Conservation (phyloP, 2,113 vertebrate species). For the Corvus hawaiiensis region DNA sequence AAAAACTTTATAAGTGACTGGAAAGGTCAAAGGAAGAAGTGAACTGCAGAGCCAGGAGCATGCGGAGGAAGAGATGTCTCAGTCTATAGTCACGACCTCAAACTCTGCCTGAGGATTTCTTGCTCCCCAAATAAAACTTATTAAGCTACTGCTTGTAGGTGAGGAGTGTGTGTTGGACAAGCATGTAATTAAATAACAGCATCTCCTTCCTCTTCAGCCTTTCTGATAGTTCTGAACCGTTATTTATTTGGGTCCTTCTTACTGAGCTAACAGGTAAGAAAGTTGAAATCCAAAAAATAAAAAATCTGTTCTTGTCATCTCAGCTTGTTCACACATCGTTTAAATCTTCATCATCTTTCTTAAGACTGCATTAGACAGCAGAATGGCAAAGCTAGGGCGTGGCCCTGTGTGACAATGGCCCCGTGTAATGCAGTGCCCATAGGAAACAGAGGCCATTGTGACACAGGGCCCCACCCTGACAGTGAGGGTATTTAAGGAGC, state of each 20-base stretch:
- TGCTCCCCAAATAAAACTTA: neutral
- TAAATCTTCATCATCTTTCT: neutral
- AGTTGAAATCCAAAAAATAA: neutral
- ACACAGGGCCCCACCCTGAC: rapidly evolving
- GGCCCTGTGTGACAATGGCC: neutral
- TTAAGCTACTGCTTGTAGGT: neutral
- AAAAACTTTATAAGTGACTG: neutral
- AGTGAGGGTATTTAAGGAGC: neutral
- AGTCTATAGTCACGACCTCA: neutral
- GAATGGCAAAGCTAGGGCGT: neutral
- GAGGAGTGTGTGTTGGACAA: neutral
- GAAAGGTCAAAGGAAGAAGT: neutral
- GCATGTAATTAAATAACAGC: neutral
- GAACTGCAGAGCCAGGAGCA: neutral
- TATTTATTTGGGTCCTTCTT: neutral
- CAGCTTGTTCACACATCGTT: neutral
- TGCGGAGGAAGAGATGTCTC: neutral
- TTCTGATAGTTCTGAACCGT: neutral
- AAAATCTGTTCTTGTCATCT: neutral
- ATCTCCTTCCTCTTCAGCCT: neutral
- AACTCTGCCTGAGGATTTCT: neutral
- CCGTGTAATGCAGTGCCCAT: neutral
- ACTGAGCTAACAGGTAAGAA: neutral
- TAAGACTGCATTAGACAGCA: neutral
- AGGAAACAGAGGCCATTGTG: neutral